These are phyloP conservation scores for Porphyrio hochstetteri DNA, from an alignment of 2,113 vertebrate genomes.

Conservation along the genomic window DNA sequence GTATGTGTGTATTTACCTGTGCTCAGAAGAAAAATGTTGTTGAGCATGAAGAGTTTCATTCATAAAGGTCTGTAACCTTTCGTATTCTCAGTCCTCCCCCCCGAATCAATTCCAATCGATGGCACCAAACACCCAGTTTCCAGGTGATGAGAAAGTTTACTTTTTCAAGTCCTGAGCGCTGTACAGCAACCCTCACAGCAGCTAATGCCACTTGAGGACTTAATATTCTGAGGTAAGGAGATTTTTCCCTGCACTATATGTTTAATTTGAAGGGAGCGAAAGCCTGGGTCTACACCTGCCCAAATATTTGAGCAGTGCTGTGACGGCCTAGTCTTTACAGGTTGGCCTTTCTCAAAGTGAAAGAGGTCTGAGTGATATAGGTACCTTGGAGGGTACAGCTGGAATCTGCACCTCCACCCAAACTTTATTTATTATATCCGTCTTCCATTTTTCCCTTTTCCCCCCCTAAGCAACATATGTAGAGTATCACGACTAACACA, in stretches of 20 bases:
- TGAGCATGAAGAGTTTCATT: neutral
- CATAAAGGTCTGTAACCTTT: neutral
- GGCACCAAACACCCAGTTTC: neutral
- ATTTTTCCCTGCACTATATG: neutral
- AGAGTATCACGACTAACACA: neutral
- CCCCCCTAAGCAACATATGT: neutral
- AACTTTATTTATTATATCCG: neutral
- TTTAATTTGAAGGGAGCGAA: neutral
- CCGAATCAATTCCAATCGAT: accelerated
- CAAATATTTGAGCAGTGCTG: neutral
- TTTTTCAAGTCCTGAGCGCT: neutral
- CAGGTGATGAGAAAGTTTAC: neutral
- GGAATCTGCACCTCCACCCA: neutral
- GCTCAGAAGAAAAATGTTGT: neutral
- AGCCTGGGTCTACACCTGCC: neutral
- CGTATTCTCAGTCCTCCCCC: neutral
- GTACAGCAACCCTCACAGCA: neutral
- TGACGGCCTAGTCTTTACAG: neutral
- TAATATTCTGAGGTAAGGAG: neutral
- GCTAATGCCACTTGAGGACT: neutral
- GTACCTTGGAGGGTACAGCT: neutral
- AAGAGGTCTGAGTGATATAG: accelerated
- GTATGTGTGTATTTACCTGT: neutral
- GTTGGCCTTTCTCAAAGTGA: neutral
- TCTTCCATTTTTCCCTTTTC: neutral